Evolutionary conservation across 2,113 vertebrate genomes (phyloP).

Genomic region (Vimba vimba): DNA sequence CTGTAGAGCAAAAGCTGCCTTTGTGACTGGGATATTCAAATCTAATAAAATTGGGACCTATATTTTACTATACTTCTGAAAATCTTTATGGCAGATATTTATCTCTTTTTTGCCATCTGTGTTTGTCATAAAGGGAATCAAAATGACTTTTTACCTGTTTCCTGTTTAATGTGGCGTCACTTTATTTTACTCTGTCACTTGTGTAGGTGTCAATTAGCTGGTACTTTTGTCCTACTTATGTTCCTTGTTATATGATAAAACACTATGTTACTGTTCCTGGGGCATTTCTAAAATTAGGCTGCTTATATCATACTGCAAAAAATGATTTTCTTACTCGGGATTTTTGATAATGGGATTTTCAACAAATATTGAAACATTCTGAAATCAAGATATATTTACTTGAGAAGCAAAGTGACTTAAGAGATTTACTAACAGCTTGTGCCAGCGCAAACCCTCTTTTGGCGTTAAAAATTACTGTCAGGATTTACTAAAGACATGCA

Average conservation of each 20-base stretch:
- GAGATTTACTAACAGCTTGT: too few relatives aligned
- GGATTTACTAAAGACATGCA: too few relatives aligned
- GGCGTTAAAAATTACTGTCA: too few relatives aligned
- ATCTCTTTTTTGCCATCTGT: constrained; percentile 36
- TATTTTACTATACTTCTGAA: constrained; percentile 47
- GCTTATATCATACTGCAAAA: background rate
- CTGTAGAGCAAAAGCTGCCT: constrained; percentile 40
- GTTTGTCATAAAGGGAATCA: constrained; percentile 48
- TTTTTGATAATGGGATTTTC: too few relatives aligned
- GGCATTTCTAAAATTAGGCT: background rate
- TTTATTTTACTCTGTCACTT: constrained; percentile 11
- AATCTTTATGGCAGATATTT: constrained; percentile 15
- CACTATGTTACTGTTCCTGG: background rate
- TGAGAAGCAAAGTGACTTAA: too few relatives aligned
- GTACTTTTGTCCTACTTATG: background rate
- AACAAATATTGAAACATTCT: too few relatives aligned
- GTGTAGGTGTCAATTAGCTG: background rate
- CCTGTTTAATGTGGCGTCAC: background rate
- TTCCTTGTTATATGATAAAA: background rate
- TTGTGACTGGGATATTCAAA: constrained; percentile 39
- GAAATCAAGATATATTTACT: too few relatives aligned
- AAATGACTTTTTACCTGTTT: constrained; percentile 3
- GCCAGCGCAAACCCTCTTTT: too few relatives aligned
- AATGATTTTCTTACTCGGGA: too few relatives aligned
- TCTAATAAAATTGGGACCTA: constrained; percentile 45